Percentiles rank a stretch among this genome's conserved stretches.
Evolutionary conservation across 2,888 invertebrate species (phyloP).

Genomic region (Rhamnusium bicolor): DNA sequence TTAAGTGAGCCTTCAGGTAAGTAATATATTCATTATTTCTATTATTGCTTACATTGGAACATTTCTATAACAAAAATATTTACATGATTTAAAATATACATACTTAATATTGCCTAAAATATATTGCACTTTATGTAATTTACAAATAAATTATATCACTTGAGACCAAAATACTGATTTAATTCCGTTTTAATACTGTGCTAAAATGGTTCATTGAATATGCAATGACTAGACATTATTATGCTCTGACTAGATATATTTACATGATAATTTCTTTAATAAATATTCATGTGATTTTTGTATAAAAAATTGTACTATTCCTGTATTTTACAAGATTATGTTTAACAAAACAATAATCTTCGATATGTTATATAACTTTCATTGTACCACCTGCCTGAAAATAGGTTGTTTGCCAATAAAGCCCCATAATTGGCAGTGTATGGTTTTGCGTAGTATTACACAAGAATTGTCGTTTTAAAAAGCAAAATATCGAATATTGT

Average conservation of each 20-base stretch:
- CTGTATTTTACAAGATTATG: constrained; percentile 57
- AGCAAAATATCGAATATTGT: neutral
- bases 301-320: constrained; percentile 70
- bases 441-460: neutral
- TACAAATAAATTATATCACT: constrained; percentile 65
- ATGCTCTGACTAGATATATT: constrained; percentile 40
- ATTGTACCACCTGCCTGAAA: neutral
- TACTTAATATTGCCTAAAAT: constrained; percentile 65
- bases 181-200: constrained; percentile 67
- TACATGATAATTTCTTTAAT: constrained; percentile 34
- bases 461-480: neutral
- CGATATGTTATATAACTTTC: neutral
- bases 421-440: neutral
- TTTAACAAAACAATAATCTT: constrained; percentile 37
- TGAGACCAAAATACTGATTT: constrained; percentile 67
- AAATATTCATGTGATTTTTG: constrained; percentile 52
- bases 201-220: constrained; percentile 39
- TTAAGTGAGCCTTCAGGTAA: constrained; percentile 40
- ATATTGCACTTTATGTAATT: constrained; percentile 67
- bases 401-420: neutral
- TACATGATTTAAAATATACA: constrained; percentile 54
- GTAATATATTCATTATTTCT: constrained; percentile 36
- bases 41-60: constrained; percentile 59
- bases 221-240: constrained; percentile 56
- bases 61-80: constrained; percentile 56